Evolutionary conservation across 2,797 vertebrate species (phyloP), one percentile per base, ranked within the genome.

Genomic region (Petrocephalus sullivani): DNA sequence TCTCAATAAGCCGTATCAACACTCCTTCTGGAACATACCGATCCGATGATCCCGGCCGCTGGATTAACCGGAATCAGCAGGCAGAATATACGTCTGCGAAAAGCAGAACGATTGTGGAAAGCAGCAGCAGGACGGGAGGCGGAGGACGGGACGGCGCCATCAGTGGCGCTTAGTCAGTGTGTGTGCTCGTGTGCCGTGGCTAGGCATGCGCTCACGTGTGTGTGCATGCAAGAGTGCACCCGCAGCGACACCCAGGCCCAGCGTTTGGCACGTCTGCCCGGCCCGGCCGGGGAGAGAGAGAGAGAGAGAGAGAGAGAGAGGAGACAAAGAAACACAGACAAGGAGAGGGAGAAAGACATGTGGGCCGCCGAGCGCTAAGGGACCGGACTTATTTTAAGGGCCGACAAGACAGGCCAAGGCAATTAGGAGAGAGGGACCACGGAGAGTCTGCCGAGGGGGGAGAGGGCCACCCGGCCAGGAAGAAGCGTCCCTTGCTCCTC

Each of bases 151-250:
- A 57, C 87, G 12, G 67, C 89, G 88, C 71, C 23, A 86, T 85
- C 61, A 88, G 88, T 61, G 60, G 51, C 81, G 86, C 89, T 91
- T 85, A 89, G 91, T 92, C 88, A 89, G 71, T 83, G 51, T 87
- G 87, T 89, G 87, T 81, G 82, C 90, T 78, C n/a, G 89, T 21
- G 82, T 89, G 86, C 86, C 85, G 14, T 23, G 53, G 8, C 19
- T 53, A 53, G 21, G 75, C 51, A 54, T 14, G 23, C 7, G 87
- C 16, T 21, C 28, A 33, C 67, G 85, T 28, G 37, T 71, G 19
- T 28, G 51, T 49, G 64, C 64, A 71, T 86, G 61, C 71, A 49
- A 23, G 82, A 49, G 85, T 87, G 84, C n/a, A 21, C 83, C 12
- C 58, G 5, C 33, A 49, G 51, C 83, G 28, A 81, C 75, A 49